Base-by-base conservation (phyloP, 2,888 invertebrate genomes). In the Eupithecia abbreviata region DNA sequence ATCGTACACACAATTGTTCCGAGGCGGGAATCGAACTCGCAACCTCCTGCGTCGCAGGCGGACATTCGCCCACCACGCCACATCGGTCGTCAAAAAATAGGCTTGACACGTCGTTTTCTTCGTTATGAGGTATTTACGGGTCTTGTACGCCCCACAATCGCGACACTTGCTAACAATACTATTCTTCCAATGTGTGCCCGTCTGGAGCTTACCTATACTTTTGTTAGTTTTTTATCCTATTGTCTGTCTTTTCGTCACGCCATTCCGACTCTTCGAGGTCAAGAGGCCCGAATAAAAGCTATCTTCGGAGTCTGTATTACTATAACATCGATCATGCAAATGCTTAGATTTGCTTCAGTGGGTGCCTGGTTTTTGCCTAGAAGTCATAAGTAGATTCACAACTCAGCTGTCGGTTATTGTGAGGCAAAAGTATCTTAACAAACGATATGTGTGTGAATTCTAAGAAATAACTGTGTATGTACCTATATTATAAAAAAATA, bases 201-300 rank as follows among this genome's bases (percentile, higher is more conserved):
- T 45, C 68, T 65, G 30, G 49, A 65, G 30, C 78, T 84, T 58
- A 9, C 18, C 81, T 79, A 85, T 87, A 85, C 76, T 79, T 79
- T 83, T 80, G 79, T 82, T 80, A 79, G 30, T 82, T 87, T 88
- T 90, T 88, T 88, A 84, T 84, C 80, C 72, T 65, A 72, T 84
- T 86, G 84, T 86, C 76, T 83, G 85, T 88, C 87, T 87, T 90
- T 90, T 90, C 87, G 90, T 88, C 87, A 89, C 86, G 89, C 83
- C 80, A 83, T 84, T 85, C 1, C 79, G 85, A 81, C 77, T 86
- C 83, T 85, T 81, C 89, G 89, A 90, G 90, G 90, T 86, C 89
- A 84, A 82, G 85, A 89, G 89, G 88, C 89, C 88, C 79, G 81
- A 82, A 86, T 82, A 83, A 81, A 83, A 82, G 74, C 82, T 84